phyloP scores from a whole-genome alignment of 2,888 invertebrate species.

The Brenthis ino region DNA sequence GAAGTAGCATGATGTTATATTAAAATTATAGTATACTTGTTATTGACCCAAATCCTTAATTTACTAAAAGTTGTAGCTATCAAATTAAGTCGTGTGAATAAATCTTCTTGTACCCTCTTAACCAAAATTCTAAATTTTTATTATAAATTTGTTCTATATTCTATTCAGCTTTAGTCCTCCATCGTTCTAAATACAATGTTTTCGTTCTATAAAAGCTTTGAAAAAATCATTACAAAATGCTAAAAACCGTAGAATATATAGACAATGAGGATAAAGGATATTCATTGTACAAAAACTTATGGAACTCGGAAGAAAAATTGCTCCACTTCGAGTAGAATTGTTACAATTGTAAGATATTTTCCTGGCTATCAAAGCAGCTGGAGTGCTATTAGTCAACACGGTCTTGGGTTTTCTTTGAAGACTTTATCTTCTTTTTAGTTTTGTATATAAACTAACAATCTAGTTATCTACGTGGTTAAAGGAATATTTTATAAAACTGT shows the following conservation, averaged over 20 bases:
- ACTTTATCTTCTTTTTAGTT: background rate
- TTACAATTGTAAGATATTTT: slow-evolving; percentile 27
- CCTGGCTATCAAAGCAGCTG: slow-evolving; percentile 17
- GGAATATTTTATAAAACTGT: no score
- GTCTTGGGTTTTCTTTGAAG: slow-evolving; percentile 18
- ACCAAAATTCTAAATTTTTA: background rate
- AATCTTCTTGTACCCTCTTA: background rate
- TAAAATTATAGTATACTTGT: no score
- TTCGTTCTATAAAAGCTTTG: slow-evolving; percentile 12
- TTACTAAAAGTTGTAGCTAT: no score
- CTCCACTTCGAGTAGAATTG: slow-evolving; percentile 21
- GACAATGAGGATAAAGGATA: slow-evolving; percentile 28
- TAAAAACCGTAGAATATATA: slow-evolving; percentile 9
- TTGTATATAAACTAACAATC: background rate
- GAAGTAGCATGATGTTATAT: no score
- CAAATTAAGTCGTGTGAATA: no score
- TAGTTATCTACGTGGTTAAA: no score
- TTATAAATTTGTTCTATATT: background rate
- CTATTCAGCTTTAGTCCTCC: slow-evolving; percentile 1
- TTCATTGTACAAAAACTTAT: slow-evolving; percentile 28
- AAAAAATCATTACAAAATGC: slow-evolving; percentile 15
- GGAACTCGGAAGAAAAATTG: slow-evolving; percentile 23
- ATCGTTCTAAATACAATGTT: slow-evolving; percentile 15
- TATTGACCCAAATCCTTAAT: no score
- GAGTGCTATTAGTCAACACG: slow-evolving; percentile 6